These are phyloP conservation scores for Cygnus olor DNA, from an alignment of 2,797 vertebrate species.

Conservation along the genomic window DNA sequence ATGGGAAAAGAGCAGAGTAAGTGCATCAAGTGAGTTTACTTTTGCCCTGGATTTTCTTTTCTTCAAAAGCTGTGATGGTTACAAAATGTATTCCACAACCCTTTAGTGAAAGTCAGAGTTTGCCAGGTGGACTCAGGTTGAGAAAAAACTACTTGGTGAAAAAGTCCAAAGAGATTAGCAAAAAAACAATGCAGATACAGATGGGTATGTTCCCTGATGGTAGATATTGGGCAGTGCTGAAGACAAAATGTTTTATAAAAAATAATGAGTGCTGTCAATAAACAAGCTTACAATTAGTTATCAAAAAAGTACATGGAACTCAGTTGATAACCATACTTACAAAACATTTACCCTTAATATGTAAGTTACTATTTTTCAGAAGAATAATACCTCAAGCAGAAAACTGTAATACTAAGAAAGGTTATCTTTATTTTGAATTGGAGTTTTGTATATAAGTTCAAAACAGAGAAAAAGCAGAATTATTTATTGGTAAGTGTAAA, in stretches of 20 bases:
- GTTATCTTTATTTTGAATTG: background rate
- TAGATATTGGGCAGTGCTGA: background rate
- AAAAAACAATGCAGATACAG: background rate
- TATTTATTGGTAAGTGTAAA: background rate
- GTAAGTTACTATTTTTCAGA: background rate
- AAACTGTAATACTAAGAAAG: background rate
- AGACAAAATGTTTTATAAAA: background rate
- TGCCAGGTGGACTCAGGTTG: background rate
- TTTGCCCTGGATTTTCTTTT: background rate
- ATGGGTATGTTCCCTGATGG: background rate
- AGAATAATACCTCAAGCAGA: background rate
- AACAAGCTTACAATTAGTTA: background rate
- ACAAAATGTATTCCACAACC: background rate
- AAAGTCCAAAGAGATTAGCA: background rate
- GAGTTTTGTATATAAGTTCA: background rate
- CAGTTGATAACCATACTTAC: background rate
- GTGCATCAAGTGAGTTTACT: background rate
- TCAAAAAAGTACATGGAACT: background rate
- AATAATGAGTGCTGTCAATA: background rate
- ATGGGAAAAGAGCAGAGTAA: background rate
- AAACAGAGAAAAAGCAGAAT: background rate
- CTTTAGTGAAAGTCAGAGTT: background rate
- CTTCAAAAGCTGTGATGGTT: background rate
- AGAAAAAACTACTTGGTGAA: background rate
- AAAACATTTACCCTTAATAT: background rate